A percentile compares a stretch with the other conserved stretches of the same genome.
phyloP scores from a whole-genome alignment of 2,797 vertebrate genomes.

The Crenichthys baileyi region DNA sequence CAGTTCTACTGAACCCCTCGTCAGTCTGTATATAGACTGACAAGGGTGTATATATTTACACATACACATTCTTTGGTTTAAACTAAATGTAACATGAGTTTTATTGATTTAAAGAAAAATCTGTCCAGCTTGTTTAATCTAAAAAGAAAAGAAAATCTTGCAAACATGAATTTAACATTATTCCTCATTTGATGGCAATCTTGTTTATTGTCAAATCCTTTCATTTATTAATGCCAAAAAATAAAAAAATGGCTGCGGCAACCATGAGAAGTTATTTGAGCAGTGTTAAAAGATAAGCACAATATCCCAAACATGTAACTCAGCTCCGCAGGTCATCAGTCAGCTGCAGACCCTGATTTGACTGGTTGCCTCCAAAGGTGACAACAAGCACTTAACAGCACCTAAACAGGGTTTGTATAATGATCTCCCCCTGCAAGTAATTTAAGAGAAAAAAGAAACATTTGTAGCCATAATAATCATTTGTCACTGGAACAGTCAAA shows the following conservation, averaged over 20 bases:
- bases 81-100: background rate
- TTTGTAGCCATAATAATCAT: constrained; percentile 76
- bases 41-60: too few relatives aligned
- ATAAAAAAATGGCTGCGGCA: constrained; percentile 54
- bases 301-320: constrained; percentile 41
- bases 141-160: background rate
- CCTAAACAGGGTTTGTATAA: constrained; percentile 67
- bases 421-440: constrained; percentile 68
- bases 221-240: constrained; percentile 53
- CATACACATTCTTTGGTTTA: too few relatives aligned
- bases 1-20: background rate
- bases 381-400: constrained; percentile 77
- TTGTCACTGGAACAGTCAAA: constrained; percentile 69
- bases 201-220: constrained; percentile 49
- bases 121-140: background rate
- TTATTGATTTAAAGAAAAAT: background rate
- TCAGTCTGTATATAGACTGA: background rate
- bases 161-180: constrained; percentile 51
- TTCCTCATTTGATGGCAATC: constrained; percentile 42
- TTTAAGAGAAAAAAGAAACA: constrained; percentile 70
- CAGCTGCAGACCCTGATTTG: constrained; percentile 60
- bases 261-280: constrained; percentile 55
- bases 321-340: constrained; percentile 63
- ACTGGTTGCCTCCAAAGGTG: constrained; percentile 69
- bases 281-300: constrained; percentile 60